Evolutionary conservation across 2,113 vertebrate genomes (phyloP).

Genomic region (Caranx melampygus): DNA sequence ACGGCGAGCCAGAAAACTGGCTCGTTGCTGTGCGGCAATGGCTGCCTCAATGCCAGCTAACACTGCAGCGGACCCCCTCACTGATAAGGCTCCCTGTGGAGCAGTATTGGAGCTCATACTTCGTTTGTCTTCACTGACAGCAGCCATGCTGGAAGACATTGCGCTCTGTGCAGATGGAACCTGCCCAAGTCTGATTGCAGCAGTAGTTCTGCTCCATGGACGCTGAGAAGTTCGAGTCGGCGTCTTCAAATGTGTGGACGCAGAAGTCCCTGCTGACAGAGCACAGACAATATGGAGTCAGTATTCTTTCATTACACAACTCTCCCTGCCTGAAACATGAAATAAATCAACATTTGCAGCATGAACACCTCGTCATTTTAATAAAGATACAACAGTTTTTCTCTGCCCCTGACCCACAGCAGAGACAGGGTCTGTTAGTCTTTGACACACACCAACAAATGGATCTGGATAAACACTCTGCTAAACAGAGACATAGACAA

Average conservation of each 20-base stretch:
- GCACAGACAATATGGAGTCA: slow-evolving; percentile 20
- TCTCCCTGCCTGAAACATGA: too few relatives aligned
- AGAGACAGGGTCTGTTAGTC: too few relatives aligned
- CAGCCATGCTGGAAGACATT: neutral
- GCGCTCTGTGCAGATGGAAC: neutral
- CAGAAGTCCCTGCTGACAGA: slow-evolving; percentile 26
- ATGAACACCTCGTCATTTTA: neutral
- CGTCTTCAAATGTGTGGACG: slow-evolving; percentile 10
- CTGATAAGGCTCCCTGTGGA: slow-evolving; percentile 1
- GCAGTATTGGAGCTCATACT: neutral
- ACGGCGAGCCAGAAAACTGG: neutral
- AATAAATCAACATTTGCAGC: neutral
- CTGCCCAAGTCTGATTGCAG: slow-evolving; percentile 40
- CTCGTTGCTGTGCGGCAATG: neutral
- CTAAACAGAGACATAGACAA: too few relatives aligned
- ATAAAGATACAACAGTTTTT: neutral
- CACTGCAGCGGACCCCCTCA: slow-evolving; percentile 3
- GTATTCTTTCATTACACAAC: neutral
- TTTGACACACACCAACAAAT: too few relatives aligned
- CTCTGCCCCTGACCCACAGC: too few relatives aligned
- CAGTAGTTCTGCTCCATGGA: slow-evolving; percentile 56
- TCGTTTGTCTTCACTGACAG: neutral
- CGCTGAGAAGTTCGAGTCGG: slow-evolving; percentile 33
- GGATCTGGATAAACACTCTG: too few relatives aligned
- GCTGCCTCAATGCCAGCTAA: slow-evolving; percentile 10